Conservation (phyloP, 2,888 invertebrate genomes). For the Kuschelorhynchus macadamiae region DNA sequence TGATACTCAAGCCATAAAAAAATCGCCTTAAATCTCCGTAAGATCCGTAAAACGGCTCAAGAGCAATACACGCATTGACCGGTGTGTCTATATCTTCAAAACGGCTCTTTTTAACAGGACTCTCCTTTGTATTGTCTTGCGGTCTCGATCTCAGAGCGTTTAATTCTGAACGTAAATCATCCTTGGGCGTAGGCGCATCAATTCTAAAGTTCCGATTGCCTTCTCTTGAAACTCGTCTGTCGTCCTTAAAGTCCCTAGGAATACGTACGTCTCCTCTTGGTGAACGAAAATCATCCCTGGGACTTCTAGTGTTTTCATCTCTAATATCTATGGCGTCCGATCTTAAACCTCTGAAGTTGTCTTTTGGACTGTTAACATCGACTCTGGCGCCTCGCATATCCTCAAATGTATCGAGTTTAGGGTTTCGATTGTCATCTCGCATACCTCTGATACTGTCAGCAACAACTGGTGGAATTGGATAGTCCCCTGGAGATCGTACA, state of each 20-base stretch:
- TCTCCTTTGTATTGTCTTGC: background rate
- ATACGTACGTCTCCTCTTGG: background rate
- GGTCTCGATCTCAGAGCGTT: background rate
- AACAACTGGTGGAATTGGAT: background rate
- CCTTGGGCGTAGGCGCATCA: background rate
- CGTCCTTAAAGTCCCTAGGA: background rate
- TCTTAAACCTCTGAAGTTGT: too few relatives aligned
- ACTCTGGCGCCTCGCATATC: too few relatives aligned
- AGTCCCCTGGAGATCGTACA: background rate
- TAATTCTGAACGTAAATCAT: constrained; percentile 11
- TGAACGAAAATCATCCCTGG: constrained; percentile 5
- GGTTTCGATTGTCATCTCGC: too few relatives aligned
- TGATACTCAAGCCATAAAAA: constrained; percentile 82
- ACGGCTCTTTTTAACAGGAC: constrained; percentile 3
- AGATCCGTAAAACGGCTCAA: constrained; percentile 80
- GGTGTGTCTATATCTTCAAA: constrained; percentile 32
- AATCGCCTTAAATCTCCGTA: constrained; percentile 87
- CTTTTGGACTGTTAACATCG: too few relatives aligned
- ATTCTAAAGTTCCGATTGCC: background rate
- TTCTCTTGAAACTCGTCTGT: background rate
- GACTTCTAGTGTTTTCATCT: background rate
- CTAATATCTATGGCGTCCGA: too few relatives aligned
- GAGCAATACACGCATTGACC: constrained; percentile 75
- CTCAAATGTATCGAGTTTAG: too few relatives aligned
- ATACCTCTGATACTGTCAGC: background rate